Evolutionary conservation across 2,113 vertebrate genomes (phyloP), one percentile per base, ranked within the genome.

Genomic region (Phaethon lepturus): DNA sequence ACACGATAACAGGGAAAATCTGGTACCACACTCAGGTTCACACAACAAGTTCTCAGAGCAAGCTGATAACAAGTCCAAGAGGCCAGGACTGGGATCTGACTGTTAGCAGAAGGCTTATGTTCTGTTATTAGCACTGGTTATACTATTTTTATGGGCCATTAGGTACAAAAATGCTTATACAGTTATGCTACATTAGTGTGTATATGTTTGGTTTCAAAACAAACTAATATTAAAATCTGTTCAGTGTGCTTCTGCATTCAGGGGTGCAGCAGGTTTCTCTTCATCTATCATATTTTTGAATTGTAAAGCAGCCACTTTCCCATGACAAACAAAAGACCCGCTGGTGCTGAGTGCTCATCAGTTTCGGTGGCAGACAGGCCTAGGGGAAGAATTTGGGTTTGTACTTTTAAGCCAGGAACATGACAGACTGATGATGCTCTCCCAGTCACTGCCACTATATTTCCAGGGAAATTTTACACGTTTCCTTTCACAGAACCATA

Each of bases 31-130:
- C 11, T 76, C 28, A 68, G 13, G 1, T 62, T 69, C 23, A 42
- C 13, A 25, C 2, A 59, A 33, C 3, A 60, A 44, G 3, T 55
- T 55, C 69, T 87, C 0, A 0, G 3, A 75, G 13, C 3, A 64
- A 79, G 64, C 4, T 35, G 17, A 18, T 49, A 52, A 13, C 4
- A 79, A 82, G 28, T 49, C 23, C 40, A 52, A 16, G 35, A 79
- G 23, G 11, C 12, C 44, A 68, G 7, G 8, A 18, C 1, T 6
- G 31, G 20, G 6, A 33, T 11, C 9, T 13, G 3, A 22, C 33
- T 31, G 3, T 29, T 24, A 64, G 6, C 12, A 84, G 40, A 64
- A 75, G 7, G 35, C 14, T 81, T 75, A 29, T 88, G 17, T 35
- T 78, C 31, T 90, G 15, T 47, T 68, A 23, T 11, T 50, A 35